These are phyloP conservation scores for Zingel zingel DNA, from an alignment of 2,113 vertebrate genomes.

Conservation along the genomic window DNA sequence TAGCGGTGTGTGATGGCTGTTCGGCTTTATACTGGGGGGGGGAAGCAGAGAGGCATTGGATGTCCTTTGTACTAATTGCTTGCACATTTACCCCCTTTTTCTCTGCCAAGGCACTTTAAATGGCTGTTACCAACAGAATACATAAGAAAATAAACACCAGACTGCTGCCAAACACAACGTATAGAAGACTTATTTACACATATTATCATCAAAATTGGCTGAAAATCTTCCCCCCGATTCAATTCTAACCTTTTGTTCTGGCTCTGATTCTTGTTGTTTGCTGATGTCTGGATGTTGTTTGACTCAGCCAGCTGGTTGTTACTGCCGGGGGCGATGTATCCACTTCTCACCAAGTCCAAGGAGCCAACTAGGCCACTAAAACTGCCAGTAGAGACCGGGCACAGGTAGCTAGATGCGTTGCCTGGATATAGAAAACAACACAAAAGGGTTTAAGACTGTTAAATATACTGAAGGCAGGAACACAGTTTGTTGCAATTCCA, in stretches of 20 bases:
- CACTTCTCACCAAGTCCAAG: conserved; percentile 21
- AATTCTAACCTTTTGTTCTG: conserved; percentile 51
- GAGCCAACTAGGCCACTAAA: conserved; percentile 32
- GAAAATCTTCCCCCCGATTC: not conserved
- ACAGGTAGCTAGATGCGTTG: conserved; percentile 33
- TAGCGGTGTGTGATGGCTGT: conserved; percentile 62
- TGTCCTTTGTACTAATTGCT: conserved; percentile 71
- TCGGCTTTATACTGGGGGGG: conserved; percentile 48
- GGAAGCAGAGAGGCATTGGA: conserved; percentile 41
- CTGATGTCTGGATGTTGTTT: conserved; percentile 36
- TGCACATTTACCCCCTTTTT: conserved; percentile 65
- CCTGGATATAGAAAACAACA: conserved; percentile 45
- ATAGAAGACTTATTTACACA: not conserved
- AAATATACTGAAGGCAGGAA: not conserved
- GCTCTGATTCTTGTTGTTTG: conserved; percentile 33
- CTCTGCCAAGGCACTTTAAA: conserved; percentile 41
- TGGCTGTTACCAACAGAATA: conserved; percentile 30
- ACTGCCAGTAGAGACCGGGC: conserved; percentile 29
- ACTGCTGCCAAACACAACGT: conserved; percentile 13
- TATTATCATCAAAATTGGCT: not conserved
- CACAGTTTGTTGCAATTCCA: not conserved
- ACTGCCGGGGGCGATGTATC: not conserved
- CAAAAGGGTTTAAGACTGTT: conserved; percentile 7
- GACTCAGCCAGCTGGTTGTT: conserved; percentile 32
- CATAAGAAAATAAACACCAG: conserved; percentile 31